Conservation (phyloP, 2,113 vertebrate genomes). For the Macaca fascicularis region DNA sequence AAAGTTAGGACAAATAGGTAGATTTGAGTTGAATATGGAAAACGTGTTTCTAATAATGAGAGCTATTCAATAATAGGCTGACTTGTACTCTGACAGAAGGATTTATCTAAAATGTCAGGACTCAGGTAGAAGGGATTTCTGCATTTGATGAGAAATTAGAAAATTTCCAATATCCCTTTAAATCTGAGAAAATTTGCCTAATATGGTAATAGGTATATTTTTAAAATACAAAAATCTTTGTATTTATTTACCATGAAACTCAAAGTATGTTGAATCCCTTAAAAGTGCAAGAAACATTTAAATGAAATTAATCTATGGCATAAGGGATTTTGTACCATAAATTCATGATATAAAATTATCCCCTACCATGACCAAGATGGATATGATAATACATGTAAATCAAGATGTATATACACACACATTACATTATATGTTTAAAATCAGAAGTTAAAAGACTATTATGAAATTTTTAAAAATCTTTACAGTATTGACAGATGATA, state of each 20-base stretch:
- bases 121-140: neutral
- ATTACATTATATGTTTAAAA: neutral
- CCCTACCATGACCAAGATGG: neutral
- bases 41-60: neutral
- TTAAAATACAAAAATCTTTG: neutral
- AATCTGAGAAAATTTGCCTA: neutral
- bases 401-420: neutral
- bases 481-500: neutral
- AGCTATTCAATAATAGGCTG: neutral
- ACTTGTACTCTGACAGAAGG: neutral
- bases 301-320: neutral
- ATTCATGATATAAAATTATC: neutral
- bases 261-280: neutral
- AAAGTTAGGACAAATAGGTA: neutral
- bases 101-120: neutral
- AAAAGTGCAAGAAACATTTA: neutral
- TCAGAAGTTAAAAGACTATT: neutral
- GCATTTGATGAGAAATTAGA: neutral
- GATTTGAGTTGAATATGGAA: neutral
- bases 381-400: neutral
- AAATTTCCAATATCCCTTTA: neutral
- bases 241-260: slow-evolving; percentile 23
- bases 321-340: neutral
- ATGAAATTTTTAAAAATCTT: neutral
- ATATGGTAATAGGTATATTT: neutral